Conservation (phyloP, 2,888 invertebrate species). For the Nysson spinosus region DNA sequence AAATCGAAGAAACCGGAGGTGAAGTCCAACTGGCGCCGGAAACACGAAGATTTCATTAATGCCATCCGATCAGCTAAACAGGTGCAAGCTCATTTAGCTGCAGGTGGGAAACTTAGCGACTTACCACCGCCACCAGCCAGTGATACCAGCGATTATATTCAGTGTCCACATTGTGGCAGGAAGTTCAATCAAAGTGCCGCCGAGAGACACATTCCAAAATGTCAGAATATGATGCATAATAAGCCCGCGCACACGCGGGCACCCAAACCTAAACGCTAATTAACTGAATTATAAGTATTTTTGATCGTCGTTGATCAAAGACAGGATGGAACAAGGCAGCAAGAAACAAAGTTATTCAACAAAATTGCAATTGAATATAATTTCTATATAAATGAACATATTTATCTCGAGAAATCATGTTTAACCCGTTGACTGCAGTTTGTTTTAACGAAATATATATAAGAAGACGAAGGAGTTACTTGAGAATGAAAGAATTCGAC, state of each 20-base stretch:
- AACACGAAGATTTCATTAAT: slow-evolving; percentile 95
- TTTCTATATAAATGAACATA: background rate
- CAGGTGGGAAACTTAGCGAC: slow-evolving; percentile 91
- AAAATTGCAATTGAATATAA: background rate
- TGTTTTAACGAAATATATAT: background rate
- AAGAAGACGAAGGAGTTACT: background rate
- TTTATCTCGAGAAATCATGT: background rate
- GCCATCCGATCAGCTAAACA: slow-evolving; percentile 94
- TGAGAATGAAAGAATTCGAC: background rate
- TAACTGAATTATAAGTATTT: background rate
- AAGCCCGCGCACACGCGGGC: slow-evolving; percentile 80
- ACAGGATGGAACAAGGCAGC: slow-evolving; percentile 22
- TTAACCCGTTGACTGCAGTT: too few relatives aligned
- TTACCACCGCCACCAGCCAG: slow-evolving; percentile 94
- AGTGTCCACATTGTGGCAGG: slow-evolving; percentile 92
- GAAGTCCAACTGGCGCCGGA: slow-evolving; percentile 89
- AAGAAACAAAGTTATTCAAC: too few relatives aligned
- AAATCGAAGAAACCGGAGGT: slow-evolving; percentile 62
- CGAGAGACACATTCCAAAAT: slow-evolving; percentile 94
- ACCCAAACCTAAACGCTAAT: slow-evolving; percentile 50
- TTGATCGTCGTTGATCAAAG: slow-evolving; percentile 2
- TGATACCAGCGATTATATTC: slow-evolving; percentile 92
- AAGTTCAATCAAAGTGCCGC: slow-evolving; percentile 92
- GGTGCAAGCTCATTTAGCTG: slow-evolving; percentile 87
- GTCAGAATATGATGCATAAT: slow-evolving; percentile 89